A percentile compares a stretch with the other conserved stretches of the same genome.
Conservation (phyloP, 2,888 invertebrate genomes). For the Dicroscelio sp. region DNA sequence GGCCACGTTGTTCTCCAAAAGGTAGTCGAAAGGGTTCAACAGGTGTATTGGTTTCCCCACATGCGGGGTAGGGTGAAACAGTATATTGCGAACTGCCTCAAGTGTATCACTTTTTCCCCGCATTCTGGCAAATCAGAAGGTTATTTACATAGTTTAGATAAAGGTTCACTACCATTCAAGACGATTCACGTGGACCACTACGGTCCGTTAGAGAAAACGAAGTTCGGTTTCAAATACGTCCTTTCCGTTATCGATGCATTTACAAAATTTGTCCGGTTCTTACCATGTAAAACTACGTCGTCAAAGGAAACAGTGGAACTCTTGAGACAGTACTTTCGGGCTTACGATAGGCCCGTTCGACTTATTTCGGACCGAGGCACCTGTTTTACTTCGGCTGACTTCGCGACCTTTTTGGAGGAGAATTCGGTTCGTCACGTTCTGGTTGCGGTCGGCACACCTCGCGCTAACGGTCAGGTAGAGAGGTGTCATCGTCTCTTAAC, state of each 20-base stretch:
- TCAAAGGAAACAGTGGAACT: not conserved
- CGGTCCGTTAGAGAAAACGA: slow-evolving; percentile 1
- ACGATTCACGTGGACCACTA: slow-evolving; percentile 22
- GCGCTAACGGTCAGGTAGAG: not conserved
- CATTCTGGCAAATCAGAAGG: not conserved
- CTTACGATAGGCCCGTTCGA: not conserved
- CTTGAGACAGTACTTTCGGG: not conserved
- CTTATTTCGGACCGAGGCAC: not conserved
- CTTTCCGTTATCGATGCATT: slow-evolving; percentile 83
- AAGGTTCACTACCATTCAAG: not conserved
- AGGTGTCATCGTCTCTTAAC: not conserved
- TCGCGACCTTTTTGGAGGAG: not conserved
- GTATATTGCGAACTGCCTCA: not conserved
- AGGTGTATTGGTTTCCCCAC: not conserved
- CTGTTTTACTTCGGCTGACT: not conserved
- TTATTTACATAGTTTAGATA: not conserved
- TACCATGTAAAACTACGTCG: not conserved
- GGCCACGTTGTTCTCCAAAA: not conserved
- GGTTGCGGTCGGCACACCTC: slow-evolving; percentile 9
- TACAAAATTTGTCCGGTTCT: slow-evolving; percentile 5
- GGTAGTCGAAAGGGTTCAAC: not conserved
- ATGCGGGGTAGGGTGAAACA: not conserved
- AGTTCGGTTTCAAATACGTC: not conserved
- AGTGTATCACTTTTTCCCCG: not conserved
- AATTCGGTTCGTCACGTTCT: not conserved